Percentiles rank a stretch among this genome's conserved stretches.
phyloP scores from a whole-genome alignment of 2,888 invertebrate genomes.

The Tiliacea citrago region DNA sequence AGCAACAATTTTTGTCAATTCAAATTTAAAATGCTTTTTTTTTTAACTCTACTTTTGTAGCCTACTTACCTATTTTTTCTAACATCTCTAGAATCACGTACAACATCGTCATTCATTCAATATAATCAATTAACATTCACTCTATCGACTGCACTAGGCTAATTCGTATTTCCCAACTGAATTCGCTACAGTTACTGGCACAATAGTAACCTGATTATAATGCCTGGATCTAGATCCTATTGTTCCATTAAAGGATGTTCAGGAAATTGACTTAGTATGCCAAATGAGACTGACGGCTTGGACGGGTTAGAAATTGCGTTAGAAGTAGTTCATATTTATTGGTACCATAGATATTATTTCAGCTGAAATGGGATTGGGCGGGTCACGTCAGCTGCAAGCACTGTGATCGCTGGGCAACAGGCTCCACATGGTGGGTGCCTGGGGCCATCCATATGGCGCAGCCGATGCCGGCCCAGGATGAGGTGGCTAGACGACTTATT shows the following conservation, averaged over 20 bases:
- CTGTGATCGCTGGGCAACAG: too few species aligned
- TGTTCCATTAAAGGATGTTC: slow-evolving; percentile 80
- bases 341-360: not conserved
- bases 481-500: too few species aligned
- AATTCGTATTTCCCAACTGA: slow-evolving; percentile 71
- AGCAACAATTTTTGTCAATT: too few species aligned
- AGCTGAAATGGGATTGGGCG: too few species aligned
- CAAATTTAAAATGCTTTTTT: too few species aligned
- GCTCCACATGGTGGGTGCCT: too few species aligned
- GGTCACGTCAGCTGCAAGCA: too few species aligned
- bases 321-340: not conserved
- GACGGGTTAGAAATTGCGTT: slow-evolving; percentile 52
- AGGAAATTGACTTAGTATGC: slow-evolving; percentile 79
- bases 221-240: slow-evolving; percentile 80
- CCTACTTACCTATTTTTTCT: not conserved
- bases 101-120: slow-evolving; percentile 43
- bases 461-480: too few species aligned
- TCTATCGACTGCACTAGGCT: slow-evolving; percentile 62
- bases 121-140: slow-evolving; percentile 67
- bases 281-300: slow-evolving; percentile 61
- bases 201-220: slow-evolving; percentile 84
- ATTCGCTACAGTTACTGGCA: slow-evolving; percentile 70
- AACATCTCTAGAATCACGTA: not conserved
- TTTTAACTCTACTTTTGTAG: too few species aligned
- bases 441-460: too few species aligned